A percentile compares a stretch with the other conserved stretches of the same genome.
Conservation (phyloP, 2,888 invertebrate species). For the Netelia fuscicornis region DNA sequence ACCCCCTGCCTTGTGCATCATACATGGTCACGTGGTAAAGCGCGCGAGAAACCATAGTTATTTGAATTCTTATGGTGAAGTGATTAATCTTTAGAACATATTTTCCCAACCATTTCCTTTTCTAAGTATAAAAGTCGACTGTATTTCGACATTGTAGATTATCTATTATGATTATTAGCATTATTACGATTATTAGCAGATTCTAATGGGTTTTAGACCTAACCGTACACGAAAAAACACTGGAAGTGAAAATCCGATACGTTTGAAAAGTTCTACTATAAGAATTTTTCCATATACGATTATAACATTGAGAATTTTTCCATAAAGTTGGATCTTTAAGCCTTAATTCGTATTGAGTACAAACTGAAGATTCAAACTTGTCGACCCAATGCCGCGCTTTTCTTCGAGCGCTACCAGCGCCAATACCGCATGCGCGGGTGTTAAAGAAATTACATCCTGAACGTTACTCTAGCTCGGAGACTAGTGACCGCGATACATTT, state of each 20-base stretch:
- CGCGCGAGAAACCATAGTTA: not conserved
- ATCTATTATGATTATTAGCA: no score
- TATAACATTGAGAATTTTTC: no score
- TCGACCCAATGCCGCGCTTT: not conserved
- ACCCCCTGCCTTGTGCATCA: not conserved
- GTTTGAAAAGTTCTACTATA: no score
- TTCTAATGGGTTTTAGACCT: no score
- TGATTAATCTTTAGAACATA: not conserved
- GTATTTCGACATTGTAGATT: not conserved
- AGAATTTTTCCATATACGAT: no score
- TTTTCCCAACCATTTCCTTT: not conserved
- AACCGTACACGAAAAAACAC: no score
- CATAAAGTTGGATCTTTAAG: no score
- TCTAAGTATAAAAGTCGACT: not conserved
- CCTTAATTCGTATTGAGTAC: not conserved
- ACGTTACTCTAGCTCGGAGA: no score
- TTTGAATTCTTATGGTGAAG: not conserved
- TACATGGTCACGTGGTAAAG: not conserved
- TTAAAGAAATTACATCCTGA: no score
- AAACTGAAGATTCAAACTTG: not conserved
- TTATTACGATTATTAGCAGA: no score
- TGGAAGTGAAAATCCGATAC: no score
- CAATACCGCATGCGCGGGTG: not conserved
- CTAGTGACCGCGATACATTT: not conserved
- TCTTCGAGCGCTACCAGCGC: not conserved